Conservation (phyloP, 2,113 vertebrate species). For the Panthera uncia region DNA sequence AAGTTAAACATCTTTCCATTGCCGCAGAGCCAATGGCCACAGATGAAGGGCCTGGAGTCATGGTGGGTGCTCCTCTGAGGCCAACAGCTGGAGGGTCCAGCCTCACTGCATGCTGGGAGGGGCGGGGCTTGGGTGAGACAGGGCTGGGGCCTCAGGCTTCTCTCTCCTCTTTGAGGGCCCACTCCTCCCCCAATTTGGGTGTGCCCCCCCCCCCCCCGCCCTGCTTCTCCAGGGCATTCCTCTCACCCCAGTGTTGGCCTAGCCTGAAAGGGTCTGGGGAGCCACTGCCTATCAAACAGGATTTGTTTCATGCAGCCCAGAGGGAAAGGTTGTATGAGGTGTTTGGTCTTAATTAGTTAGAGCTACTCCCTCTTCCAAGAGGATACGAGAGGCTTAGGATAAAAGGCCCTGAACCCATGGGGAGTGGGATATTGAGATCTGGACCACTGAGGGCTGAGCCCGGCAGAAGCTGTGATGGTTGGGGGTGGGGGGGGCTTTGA, state of each 20-base stretch:
- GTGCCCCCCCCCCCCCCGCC: too few species aligned
- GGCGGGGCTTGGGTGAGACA: not conserved
- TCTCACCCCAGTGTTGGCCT: not conserved
- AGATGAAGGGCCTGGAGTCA: not conserved
- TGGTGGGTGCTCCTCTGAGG: not conserved
- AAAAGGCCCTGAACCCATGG: not conserved
- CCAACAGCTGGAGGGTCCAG: too few species aligned
- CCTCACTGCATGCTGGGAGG: not conserved
- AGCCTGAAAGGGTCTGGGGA: not conserved
- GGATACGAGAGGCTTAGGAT: conserved; percentile 1
- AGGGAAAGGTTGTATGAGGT: not conserved
- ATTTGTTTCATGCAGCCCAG: not conserved
- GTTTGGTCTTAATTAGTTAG: conserved; percentile 30
- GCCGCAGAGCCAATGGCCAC: not conserved
- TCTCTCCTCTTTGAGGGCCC: not conserved
- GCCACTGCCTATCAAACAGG: not conserved
- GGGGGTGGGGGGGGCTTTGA: not conserved
- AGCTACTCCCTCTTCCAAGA: conserved; percentile 34
- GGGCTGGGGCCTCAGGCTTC: not conserved
- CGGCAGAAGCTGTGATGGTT: not conserved
- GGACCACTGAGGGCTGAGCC: not conserved
- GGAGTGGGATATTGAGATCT: not conserved
- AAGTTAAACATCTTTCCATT: not conserved
- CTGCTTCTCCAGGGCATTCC: not conserved
- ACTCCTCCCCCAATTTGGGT: not conserved